A percentile compares a stretch with the other conserved stretches of the same genome.
These are phyloP conservation scores for Drosophila mayaguana DNA, from an alignment of 2,888 invertebrate genomes.

Conservation along the genomic window DNA sequence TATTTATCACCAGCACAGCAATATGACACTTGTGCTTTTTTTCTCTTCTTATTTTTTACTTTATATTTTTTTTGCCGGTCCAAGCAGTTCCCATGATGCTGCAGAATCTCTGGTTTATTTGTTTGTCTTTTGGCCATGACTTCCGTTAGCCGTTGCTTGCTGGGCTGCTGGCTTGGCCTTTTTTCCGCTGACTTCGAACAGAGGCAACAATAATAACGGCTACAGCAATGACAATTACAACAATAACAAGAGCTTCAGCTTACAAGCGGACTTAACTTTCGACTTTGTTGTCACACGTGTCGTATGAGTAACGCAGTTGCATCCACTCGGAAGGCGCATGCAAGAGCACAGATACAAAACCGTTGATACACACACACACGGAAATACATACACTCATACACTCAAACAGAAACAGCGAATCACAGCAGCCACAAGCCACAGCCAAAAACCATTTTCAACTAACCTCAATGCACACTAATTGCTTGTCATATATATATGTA, in stretches of 20 bases:
- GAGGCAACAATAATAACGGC: constrained; percentile 20
- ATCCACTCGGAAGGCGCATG: constrained; percentile 43
- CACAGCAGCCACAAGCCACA: constrained; percentile 46
- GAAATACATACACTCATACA: constrained; percentile 14
- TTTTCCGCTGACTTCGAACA: constrained; percentile 52
- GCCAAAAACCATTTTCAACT: constrained; percentile 71
- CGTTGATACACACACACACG: not conserved
- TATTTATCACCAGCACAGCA: constrained; percentile 72
- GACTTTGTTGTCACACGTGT: constrained; percentile 73
- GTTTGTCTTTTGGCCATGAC: constrained; percentile 77
- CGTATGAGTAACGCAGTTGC: constrained; percentile 71
- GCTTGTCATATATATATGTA: constrained; percentile 67
- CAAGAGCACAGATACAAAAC: constrained; percentile 31
- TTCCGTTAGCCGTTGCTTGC: constrained; percentile 74
- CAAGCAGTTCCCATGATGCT: constrained; percentile 80
- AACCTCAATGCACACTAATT: constrained; percentile 80
- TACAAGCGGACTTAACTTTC: constrained; percentile 58
- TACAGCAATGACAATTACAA: constrained; percentile 23
- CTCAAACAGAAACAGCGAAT: constrained; percentile 20
- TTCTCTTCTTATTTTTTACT: constrained; percentile 25
- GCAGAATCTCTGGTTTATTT: constrained; percentile 73
- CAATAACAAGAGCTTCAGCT: constrained; percentile 15
- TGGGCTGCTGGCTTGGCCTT: constrained; percentile 45
- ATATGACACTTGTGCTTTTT: constrained; percentile 74
- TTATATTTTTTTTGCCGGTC: constrained; percentile 60